A percentile compares a stretch with the other conserved stretches of the same genome.
phyloP scores from a whole-genome alignment of 2,888 invertebrate genomes.

The Luffia ferchaultella region DNA sequence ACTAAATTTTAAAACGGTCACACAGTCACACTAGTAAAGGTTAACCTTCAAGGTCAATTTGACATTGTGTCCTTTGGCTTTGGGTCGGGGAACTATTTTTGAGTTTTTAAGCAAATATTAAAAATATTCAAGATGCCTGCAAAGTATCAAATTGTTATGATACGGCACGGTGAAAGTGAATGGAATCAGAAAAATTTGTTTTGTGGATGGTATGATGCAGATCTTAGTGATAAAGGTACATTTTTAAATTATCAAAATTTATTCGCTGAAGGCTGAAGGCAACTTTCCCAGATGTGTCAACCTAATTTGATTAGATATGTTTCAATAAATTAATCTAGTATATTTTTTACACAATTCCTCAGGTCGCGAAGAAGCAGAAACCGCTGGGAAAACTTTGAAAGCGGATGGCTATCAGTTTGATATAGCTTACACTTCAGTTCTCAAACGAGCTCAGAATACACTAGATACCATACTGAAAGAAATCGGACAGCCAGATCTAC shows the following conservation, averaged over 20 bases:
- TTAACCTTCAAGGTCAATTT: not conserved
- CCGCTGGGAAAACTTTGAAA: constrained; percentile 78
- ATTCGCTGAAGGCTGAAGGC: too few relatives aligned
- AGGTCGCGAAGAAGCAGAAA: constrained; percentile 74
- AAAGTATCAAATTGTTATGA: constrained; percentile 74
- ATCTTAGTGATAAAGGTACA: constrained; percentile 73
- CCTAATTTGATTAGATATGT: too few relatives aligned
- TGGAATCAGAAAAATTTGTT: constrained; percentile 79
- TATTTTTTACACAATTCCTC: constrained; percentile 6
- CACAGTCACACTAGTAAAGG: too few relatives aligned
- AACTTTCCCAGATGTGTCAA: too few relatives aligned
- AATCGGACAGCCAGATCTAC: constrained; percentile 72
- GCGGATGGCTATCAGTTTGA: constrained; percentile 77
- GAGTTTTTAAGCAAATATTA: not conserved
- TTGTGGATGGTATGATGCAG: constrained; percentile 78
- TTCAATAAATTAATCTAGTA: not conserved
- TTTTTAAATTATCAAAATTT: constrained; percentile 1
- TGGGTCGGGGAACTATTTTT: not conserved
- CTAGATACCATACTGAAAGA: constrained; percentile 72
- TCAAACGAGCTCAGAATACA: constrained; percentile 81
- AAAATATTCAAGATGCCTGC: constrained; percentile 31
- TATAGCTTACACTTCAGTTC: constrained; percentile 80
- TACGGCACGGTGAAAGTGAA: constrained; percentile 79
- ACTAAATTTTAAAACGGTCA: too few relatives aligned
- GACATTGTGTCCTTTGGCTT: not conserved